Percentiles rank a stretch among this genome's conserved stretches.
Conservation (phyloP, 2,888 invertebrate species). For the Sarcophaga rosellei region DNA sequence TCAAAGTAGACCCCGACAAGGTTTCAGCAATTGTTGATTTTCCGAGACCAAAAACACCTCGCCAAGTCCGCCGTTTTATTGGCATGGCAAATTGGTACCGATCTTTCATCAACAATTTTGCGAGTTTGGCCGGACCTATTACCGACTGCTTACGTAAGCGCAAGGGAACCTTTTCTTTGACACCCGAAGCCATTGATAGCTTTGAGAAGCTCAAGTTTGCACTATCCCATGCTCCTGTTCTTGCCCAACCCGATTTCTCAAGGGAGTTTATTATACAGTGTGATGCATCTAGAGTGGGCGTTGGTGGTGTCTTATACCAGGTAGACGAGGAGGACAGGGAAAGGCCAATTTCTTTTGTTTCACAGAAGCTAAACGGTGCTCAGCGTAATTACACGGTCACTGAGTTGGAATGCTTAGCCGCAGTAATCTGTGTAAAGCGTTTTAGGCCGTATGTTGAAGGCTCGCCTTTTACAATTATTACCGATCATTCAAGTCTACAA, state of each 20-base stretch:
- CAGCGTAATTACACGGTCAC: conserved; percentile 60
- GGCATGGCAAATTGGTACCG: conserved; percentile 35
- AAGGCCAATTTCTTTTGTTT: conserved; percentile 29
- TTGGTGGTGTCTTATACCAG: conserved; percentile 47
- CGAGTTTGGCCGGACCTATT: conserved; percentile 26
- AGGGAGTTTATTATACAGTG: conserved; percentile 44
- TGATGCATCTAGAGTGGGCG: conserved; percentile 36
- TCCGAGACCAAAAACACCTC: not conserved
- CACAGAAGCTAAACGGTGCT: conserved; percentile 67
- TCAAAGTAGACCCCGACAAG: too few species aligned
- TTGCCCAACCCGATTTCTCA: conserved; percentile 46
- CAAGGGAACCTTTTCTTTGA: conserved; percentile 17
- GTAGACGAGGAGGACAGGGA: conserved; percentile 24
- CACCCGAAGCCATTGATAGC: conserved; percentile 17
- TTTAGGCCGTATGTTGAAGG: conserved; percentile 67
- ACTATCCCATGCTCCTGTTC: conserved; percentile 26
- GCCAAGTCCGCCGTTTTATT: not conserved
- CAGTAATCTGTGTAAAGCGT: too few species aligned
- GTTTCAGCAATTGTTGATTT: too few species aligned
- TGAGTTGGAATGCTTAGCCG: conserved; percentile 20
- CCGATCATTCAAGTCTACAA: conserved; percentile 58
- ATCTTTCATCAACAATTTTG: conserved; percentile 37
- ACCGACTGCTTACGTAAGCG: not conserved
- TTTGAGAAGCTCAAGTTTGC: conserved; percentile 31
- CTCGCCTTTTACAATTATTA: conserved; percentile 65